Evolutionary conservation across 2,113 vertebrate species (phyloP).

Genomic region (Hyperopisus bebe): DNA sequence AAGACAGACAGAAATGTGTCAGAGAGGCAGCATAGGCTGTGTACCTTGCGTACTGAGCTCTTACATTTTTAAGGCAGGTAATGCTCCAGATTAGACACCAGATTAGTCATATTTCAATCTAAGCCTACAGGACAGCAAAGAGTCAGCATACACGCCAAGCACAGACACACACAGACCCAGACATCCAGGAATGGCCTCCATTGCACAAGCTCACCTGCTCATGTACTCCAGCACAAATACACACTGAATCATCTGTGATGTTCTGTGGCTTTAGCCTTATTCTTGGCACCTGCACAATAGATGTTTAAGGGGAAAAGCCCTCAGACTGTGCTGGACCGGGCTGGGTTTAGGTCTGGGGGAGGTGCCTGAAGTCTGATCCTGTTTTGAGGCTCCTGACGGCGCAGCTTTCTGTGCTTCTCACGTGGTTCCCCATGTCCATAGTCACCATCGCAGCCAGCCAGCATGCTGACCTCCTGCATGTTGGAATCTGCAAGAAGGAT

Average conservation of each 20-base stretch:
- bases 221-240: background rate
- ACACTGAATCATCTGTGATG: background rate
- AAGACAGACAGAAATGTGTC: background rate
- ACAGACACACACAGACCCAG: background rate
- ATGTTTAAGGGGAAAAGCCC: background rate
- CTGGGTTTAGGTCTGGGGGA: background rate
- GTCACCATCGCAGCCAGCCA: background rate
- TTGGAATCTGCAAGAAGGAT: conserved; percentile 42
- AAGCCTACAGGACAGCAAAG: background rate
- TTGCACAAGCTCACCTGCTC: background rate
- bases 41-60: background rate
- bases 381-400: background rate
- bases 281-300: background rate
- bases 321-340: background rate
- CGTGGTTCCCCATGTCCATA: background rate
- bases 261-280: background rate
- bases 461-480: background rate
- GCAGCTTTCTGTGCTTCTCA: background rate
- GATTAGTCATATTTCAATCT: background rate
- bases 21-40: background rate
- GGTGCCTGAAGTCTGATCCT: background rate
- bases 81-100: background rate
- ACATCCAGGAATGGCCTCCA: background rate
- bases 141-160: background rate
- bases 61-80: background rate